These are phyloP conservation scores for Ypsolopha sequella DNA, from an alignment of 2,888 invertebrate genomes.

Conservation along the genomic window DNA sequence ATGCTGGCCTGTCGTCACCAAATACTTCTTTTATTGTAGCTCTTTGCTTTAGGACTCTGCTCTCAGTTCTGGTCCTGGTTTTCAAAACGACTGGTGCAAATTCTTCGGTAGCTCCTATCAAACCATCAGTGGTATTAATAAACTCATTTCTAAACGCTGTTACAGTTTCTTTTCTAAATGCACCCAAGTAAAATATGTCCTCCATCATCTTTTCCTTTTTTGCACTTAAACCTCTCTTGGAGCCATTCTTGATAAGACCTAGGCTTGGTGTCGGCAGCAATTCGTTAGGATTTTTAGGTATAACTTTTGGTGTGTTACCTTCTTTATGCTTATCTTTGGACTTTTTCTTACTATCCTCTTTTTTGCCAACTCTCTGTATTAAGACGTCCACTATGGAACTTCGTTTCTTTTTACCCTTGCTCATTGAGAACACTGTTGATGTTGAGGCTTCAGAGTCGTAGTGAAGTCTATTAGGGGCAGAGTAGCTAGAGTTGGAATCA, in stretches of 20 bases:
- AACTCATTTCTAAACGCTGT: constrained; percentile 76
- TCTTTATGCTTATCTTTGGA: constrained; percentile 67
- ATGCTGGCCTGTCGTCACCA: constrained; percentile 83
- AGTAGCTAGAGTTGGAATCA: constrained; percentile 77
- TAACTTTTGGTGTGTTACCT: constrained; percentile 64
- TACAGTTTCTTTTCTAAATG: constrained; percentile 77
- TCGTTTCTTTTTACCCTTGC: constrained; percentile 56
- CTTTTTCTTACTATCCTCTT: constrained; percentile 66
- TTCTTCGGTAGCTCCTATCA: constrained; percentile 69
- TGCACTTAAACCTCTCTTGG: constrained; percentile 46
- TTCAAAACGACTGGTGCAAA: constrained; percentile 80
- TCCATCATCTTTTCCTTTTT: constrained; percentile 64
- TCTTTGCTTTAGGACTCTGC: constrained; percentile 76
- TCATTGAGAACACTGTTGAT: constrained; percentile 74
- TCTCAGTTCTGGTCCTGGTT: constrained; percentile 82
- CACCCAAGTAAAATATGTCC: constrained; percentile 72
- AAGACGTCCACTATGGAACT: constrained; percentile 76
- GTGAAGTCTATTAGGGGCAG: constrained; percentile 64
- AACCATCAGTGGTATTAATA: constrained; percentile 71
- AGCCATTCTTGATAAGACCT: constrained; percentile 47
- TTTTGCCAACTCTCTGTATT: constrained; percentile 75
- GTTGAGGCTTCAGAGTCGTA: constrained; percentile 78
- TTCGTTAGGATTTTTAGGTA: constrained; percentile 72
- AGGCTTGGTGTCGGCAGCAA: constrained; percentile 76
- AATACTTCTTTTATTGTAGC: constrained; percentile 87